Conservation (phyloP, 2,797 vertebrate species). For the Hafferia zeledoni region DNA sequence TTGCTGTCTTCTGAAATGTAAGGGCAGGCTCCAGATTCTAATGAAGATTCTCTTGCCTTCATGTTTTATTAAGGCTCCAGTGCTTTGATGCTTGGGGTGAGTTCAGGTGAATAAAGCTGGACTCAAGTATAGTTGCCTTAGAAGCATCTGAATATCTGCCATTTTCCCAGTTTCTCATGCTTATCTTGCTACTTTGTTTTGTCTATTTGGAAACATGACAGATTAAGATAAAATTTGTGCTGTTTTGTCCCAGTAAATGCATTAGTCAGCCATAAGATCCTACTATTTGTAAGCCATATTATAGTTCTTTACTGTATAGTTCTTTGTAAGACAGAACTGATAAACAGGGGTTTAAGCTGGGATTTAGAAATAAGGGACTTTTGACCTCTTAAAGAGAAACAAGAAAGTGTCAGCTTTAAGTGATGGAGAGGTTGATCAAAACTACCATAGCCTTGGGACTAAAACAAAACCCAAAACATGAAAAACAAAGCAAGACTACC, state of each 20-base stretch:
- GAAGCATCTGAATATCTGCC: background rate
- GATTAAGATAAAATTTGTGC: background rate
- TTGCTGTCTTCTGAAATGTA: background rate
- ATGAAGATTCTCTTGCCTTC: background rate
- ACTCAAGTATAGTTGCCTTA: background rate
- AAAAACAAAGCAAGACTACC: background rate
- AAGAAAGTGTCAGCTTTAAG: background rate
- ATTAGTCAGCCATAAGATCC: background rate
- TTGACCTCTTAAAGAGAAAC: background rate
- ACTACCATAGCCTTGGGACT: background rate
- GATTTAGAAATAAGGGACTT: background rate
- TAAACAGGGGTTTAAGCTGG: background rate
- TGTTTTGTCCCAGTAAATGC: background rate
- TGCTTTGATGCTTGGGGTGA: background rate
- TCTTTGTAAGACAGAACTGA: background rate
- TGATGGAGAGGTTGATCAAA: background rate
- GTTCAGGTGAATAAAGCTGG: background rate
- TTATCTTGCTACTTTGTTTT: background rate
- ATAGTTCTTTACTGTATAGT: background rate
- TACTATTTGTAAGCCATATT: background rate
- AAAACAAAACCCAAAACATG: background rate
- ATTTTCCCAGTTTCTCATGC: background rate
- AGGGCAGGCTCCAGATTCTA: background rate
- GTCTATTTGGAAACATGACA: background rate
- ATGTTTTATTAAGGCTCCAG: slow-evolving; percentile 35